A percentile compares a stretch with the other conserved stretches of the same genome.
These are phyloP conservation scores for Neocrepidodera transversa DNA, from an alignment of 2,888 invertebrate species.

Conservation along the genomic window DNA sequence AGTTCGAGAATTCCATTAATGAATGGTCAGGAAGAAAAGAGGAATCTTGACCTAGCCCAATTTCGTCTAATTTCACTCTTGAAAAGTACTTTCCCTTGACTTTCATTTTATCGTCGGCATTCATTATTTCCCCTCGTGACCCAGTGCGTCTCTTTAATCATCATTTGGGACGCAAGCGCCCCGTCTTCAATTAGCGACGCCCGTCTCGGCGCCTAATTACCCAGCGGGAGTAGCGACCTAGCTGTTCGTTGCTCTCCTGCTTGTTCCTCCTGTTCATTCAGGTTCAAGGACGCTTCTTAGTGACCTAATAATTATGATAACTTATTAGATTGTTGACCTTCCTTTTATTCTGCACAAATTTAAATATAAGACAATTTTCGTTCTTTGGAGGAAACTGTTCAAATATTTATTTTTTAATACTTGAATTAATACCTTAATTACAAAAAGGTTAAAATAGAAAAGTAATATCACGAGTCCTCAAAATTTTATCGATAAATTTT, in stretches of 20 bases:
- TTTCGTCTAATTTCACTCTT: constrained; percentile 60
- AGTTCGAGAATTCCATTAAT: constrained; percentile 38
- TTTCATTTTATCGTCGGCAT: constrained; percentile 50
- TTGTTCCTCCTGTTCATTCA: constrained; percentile 32
- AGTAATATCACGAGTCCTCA: no score
- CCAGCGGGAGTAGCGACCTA: constrained; percentile 53
- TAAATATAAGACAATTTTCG: no score
- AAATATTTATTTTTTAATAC: no score
- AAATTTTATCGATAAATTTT: no score
- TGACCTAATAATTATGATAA: constrained; percentile 46
- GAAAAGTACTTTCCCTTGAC: constrained; percentile 61
- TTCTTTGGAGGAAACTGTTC: no score
- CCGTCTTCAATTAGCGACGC: constrained; percentile 57
- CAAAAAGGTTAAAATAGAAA: no score
- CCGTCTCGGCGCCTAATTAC: constrained; percentile 58
- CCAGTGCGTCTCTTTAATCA: constrained; percentile 60
- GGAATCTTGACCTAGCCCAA: constrained; percentile 58
- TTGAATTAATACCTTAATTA: no score
- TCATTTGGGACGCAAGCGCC: constrained; percentile 56
- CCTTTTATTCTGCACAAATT: no score
- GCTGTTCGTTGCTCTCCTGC: constrained; percentile 4
- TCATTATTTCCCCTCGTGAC: constrained; percentile 60
- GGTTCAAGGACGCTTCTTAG: constrained; percentile 57
- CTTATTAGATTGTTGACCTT: background rate
- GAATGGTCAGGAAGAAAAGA: constrained; percentile 47